These are phyloP conservation scores for Grantiella picta DNA, from an alignment of 2,113 vertebrate species.

Conservation along the genomic window DNA sequence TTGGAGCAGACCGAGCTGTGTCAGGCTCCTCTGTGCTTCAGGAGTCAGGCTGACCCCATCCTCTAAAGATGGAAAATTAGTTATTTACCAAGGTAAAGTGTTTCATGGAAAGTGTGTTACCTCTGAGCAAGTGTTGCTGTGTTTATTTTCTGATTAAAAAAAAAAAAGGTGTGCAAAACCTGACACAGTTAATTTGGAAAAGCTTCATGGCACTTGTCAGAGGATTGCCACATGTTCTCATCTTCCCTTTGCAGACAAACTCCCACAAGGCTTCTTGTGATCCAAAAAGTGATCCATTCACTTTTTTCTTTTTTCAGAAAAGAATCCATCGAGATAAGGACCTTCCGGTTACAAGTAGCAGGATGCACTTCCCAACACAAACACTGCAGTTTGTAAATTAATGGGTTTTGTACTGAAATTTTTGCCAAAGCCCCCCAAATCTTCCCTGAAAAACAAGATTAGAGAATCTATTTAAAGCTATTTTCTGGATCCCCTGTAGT, in stretches of 20 bases:
- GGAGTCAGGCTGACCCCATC: background rate
- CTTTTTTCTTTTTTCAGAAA: background rate
- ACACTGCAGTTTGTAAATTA: background rate
- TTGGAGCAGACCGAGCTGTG: rapidly evolving
- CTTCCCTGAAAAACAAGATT: background rate
- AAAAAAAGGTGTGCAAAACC: background rate
- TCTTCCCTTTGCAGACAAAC: background rate
- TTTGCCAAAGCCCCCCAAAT: background rate
- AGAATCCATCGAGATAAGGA: background rate
- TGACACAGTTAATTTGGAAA: background rate
- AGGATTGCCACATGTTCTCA: background rate
- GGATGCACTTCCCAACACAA: background rate
- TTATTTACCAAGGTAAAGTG: background rate
- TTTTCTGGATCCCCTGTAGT: background rate
- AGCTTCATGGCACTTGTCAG: background rate
- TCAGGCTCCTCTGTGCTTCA: background rate
- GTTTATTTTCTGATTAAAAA: background rate
- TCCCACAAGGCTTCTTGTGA: too few relatives aligned
- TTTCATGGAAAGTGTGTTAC: background rate
- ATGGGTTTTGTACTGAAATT: background rate
- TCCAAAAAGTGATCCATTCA: background rate
- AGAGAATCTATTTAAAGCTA: background rate
- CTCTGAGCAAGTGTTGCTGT: background rate
- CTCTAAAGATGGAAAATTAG: background rate
- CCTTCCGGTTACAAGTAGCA: background rate